phyloP scores from a whole-genome alignment of 2,888 invertebrate genomes.

The Melangyna quadrimaculata region DNA sequence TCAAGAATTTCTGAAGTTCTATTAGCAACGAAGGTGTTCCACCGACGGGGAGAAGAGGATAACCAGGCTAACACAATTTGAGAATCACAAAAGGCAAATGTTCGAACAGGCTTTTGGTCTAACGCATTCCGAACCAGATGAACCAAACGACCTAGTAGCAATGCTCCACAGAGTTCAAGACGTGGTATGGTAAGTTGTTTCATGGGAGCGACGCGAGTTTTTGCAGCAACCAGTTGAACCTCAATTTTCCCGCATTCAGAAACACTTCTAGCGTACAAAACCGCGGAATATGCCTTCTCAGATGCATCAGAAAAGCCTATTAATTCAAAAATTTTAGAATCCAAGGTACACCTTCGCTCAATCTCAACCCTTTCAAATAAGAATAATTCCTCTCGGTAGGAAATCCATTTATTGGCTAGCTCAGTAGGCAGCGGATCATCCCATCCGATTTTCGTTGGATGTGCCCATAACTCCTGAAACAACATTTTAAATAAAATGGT shows the following conservation, averaged over 20 bases:
- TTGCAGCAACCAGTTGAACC: not conserved
- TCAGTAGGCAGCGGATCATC: not conserved
- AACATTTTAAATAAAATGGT: not conserved
- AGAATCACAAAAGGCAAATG: conserved; percentile 56
- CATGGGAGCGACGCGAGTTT: conserved; percentile 17
- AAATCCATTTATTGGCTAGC: not conserved
- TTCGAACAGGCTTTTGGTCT: not conserved
- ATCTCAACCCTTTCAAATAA: not conserved
- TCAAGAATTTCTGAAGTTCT: conserved; percentile 69
- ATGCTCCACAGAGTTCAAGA: conserved; percentile 48
- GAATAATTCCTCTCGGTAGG: not conserved
- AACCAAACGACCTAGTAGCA: conserved; percentile 24
- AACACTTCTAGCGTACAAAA: not conserved
- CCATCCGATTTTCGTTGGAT: too few relatives aligned
- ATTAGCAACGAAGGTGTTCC: conserved; percentile 73
- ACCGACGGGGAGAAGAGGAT: conserved; percentile 56
- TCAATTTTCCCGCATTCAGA: not conserved
- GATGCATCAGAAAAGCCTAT: not conserved
- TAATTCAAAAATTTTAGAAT: not conserved
- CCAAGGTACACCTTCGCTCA: not conserved
- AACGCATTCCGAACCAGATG: not conserved
- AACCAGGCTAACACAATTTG: conserved; percentile 72
- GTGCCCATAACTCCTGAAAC: not conserved
- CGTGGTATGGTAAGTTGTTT: not conserved
- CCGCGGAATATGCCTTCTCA: not conserved